Conservation (phyloP, 1,140 invertebrate genomes). For the Ectropis grisescens region DNA sequence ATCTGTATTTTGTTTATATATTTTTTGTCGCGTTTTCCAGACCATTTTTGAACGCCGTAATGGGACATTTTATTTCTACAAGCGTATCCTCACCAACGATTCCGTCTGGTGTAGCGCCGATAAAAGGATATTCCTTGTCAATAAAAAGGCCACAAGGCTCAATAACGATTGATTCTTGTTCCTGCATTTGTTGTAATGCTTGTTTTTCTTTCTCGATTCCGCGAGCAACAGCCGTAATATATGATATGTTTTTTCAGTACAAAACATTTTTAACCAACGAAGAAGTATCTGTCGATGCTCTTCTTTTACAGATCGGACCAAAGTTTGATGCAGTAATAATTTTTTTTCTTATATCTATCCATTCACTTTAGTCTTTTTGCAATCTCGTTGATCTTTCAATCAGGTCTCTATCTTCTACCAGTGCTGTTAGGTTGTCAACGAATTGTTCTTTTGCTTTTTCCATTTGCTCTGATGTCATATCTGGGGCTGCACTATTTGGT, state of each 20-base stretch:
- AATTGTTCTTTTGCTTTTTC: too few relatives aligned
- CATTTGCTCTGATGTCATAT: too few relatives aligned
- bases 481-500: too few relatives aligned
- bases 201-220: slow-evolving; percentile 28
- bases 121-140: slow-evolving; percentile 5
- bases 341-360: slow-evolving; percentile 16
- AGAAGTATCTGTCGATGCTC: slow-evolving; percentile 3
- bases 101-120: slow-evolving; percentile 7
- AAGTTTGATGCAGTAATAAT: slow-evolving; percentile 14
- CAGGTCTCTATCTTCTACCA: slow-evolving; percentile 2
- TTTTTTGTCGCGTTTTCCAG: too few relatives aligned
- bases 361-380: slow-evolving; percentile 12
- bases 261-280: slow-evolving; percentile 12
- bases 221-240: slow-evolving; percentile 15
- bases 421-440: slow-evolving; percentile 3
- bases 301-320: slow-evolving; percentile 4
- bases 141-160: slow-evolving; percentile 6
- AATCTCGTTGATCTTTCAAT: slow-evolving; percentile 9
- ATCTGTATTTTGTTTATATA: too few relatives aligned
- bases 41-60: too few relatives aligned
- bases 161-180: slow-evolving; percentile 4
- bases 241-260: slow-evolving; percentile 9
- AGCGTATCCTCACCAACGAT: too few relatives aligned
- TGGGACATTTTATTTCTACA: too few relatives aligned
- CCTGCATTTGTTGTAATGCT: slow-evolving; percentile 24